These are phyloP conservation scores for Agriotes lineatus DNA, from an alignment of 2,888 invertebrate species.

Conservation along the genomic window DNA sequence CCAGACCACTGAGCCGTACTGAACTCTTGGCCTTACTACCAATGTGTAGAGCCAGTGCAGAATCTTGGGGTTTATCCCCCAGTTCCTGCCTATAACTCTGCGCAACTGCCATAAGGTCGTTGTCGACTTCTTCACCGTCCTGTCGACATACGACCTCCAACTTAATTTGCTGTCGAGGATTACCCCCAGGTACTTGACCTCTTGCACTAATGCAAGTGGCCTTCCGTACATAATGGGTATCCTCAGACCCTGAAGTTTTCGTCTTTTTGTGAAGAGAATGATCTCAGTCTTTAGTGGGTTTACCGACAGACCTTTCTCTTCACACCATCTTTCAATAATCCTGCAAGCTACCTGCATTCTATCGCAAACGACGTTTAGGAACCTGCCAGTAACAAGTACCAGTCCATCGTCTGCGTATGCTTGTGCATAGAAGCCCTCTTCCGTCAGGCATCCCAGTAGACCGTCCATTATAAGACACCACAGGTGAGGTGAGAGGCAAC, in stretches of 20 bases:
- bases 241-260: neutral
- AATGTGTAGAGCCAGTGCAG: neutral
- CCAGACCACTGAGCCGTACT: neutral
- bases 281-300: too few relatives aligned
- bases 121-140: neutral
- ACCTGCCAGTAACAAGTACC: neutral
- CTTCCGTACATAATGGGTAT: neutral
- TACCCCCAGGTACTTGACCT: slow-evolving; percentile 28
- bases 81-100: too few relatives aligned
- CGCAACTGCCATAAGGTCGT: neutral
- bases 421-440: neutral
- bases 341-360: neutral
- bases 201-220: neutral
- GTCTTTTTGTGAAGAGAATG: neutral
- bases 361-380: neutral
- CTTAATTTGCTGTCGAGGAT: slow-evolving; percentile 35
- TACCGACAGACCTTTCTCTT: neutral
- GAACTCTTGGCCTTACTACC: neutral
- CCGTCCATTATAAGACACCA: neutral
- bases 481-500: neutral
- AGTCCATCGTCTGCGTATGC: neutral
- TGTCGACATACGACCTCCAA: slow-evolving; percentile 12
- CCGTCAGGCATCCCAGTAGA: neutral
- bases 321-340: neutral
- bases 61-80: neutral